Base-by-base conservation (phyloP, 2,113 vertebrate species). In the Mirounga angustirostris region DNA sequence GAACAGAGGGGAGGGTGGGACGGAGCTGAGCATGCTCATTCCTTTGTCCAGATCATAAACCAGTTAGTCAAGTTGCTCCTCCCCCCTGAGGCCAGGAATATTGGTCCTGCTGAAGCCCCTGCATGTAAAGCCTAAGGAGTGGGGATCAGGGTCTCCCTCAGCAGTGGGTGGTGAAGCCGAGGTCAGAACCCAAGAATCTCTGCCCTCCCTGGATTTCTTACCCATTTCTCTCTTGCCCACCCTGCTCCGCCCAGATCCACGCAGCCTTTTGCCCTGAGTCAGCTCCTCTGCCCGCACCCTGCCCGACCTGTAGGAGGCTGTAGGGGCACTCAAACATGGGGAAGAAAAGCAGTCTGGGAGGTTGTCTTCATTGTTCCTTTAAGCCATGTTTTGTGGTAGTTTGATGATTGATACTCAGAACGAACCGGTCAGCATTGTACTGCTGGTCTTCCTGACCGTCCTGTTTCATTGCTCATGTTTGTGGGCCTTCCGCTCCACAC, bases 221-320 rank as follows among this genome's bases (percentile, higher is more conserved):
- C 40, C n/a, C 50, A 5, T 26, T n/a, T 14, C 7, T 40, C 50
- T 24, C 22, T 73, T 9, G 19, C 71, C 92, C 19, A 24, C 24
- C 43, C 46, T 54, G 22, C 28, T 2, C 46, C 11, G 18, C 40
- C 12, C 76, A 63, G 13, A 28, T 54, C 46, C 58, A 7, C 33
- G 1, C 24, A 19, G 73, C 21, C 65, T 18, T 73, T 46, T 30
- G 26, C 81, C 33, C 1, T 14, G 76, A 46, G n/a, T 28, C 5
- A 13, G 54, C 85, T 58, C 28, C 43, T 79, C 12, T 58, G 83
- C 81, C 69, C 22, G 1, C 0, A 1, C 21, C 54, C 36, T 15
- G 4, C 88, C 24, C 0, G 1, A 54, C 28, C 50, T 46, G 1
- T 52, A 8, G 16, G 16, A 21, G 4, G 4, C 7, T 2, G 0